Evolutionary conservation across 2,113 vertebrate species (phyloP).

Genomic region (Siphamia tubifer): DNA sequence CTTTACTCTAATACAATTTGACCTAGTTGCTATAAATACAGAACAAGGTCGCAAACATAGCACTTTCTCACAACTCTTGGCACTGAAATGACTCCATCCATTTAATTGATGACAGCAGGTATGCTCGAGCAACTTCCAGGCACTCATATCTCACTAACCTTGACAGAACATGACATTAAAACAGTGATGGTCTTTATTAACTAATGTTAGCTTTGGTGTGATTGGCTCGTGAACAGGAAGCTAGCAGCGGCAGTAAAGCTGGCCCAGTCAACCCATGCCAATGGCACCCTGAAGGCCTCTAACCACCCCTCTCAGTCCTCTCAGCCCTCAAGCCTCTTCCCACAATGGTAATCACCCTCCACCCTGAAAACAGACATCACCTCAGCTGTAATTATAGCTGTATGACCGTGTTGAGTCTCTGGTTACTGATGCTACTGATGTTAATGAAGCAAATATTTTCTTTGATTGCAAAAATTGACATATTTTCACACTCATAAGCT

Average conservation of each 20-base stretch:
- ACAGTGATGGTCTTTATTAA: conserved; percentile 41
- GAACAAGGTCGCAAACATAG: conserved; percentile 12
- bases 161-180: conserved; percentile 1
- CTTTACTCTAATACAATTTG: conserved; percentile 20
- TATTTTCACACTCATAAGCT: background rate
- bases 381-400: conserved; percentile 23
- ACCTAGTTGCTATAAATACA: conserved; percentile 22
- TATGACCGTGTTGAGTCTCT: conserved; percentile 10
- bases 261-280: conserved; percentile 93
- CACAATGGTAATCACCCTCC: conserved; percentile 90
- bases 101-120: conserved; percentile 4
- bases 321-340: conserved; percentile 88
- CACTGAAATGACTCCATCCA: background rate
- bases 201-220: conserved; percentile 76
- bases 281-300: conserved; percentile 93
- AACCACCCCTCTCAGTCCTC: conserved; percentile 88
- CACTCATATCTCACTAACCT: conserved; percentile 8
- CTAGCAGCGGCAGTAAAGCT: conserved; percentile 96
- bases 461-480: background rate
- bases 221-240: conserved; percentile 90
- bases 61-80: conserved; percentile 3
- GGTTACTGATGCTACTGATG: conserved; percentile 4
- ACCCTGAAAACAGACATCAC: conserved; percentile 26
- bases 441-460: background rate
- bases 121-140: background rate